These are phyloP conservation scores for Apis laboriosa DNA, from an alignment of 1,140 invertebrate species.

Conservation along the genomic window DNA sequence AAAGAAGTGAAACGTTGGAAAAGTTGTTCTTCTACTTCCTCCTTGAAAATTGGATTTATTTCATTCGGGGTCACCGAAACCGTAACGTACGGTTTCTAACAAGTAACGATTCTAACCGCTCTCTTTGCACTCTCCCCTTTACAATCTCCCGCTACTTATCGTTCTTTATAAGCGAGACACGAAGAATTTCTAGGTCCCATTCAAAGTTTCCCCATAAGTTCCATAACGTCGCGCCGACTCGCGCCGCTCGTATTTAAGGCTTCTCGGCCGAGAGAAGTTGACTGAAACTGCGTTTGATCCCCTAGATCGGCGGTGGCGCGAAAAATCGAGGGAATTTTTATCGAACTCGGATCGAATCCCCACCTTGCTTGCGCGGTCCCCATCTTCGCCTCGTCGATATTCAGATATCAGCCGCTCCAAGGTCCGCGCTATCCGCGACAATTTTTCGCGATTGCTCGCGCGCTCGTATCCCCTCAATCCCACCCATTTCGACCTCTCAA, in stretches of 20 bases:
- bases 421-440: conserved; percentile 35
- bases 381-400: conserved; percentile 29
- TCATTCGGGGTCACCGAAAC: neutral
- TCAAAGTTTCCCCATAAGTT: conserved; percentile 38
- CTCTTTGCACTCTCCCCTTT: neutral
- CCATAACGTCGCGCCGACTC: conserved; percentile 23
- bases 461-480: conserved; percentile 30
- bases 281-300: conserved; percentile 21
- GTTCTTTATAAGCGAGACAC: neutral
- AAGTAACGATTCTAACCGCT: neutral
- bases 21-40: too few species aligned
- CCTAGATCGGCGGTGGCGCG: conserved; percentile 20
- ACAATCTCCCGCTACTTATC: neutral
- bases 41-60: conserved; percentile 4
- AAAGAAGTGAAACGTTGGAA: too few species aligned
- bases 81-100: neutral
- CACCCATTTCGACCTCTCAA: neutral
- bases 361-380: neutral
- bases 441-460: conserved; percentile 52
- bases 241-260: conserved; percentile 49
- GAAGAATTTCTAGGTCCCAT: conserved; percentile 13
- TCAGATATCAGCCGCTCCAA: conserved; percentile 50
- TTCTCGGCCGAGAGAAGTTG: neutral
- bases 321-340: conserved; percentile 51
- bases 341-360: conserved; percentile 33